Evolutionary conservation across 2,797 vertebrate genomes (phyloP).

Genomic region (Buphagus erythrorhynchus): DNA sequence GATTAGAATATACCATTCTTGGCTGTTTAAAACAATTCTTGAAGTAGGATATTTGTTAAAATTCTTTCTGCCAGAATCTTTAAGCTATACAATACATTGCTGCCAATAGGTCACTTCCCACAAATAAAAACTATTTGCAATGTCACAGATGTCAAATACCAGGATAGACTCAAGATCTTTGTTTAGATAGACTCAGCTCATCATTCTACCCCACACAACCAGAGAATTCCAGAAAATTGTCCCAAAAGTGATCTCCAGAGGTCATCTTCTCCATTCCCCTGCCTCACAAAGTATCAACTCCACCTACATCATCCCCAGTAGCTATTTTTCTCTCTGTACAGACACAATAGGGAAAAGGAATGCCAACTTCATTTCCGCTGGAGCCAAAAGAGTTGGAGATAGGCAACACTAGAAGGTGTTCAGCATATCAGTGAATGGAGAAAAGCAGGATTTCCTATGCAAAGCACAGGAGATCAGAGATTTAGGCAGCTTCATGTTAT

Average conservation of each 20-base stretch:
- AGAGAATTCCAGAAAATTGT: background rate
- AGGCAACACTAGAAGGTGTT: background rate
- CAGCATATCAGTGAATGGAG: background rate
- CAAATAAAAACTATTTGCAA: background rate
- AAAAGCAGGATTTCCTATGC: background rate
- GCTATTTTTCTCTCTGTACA: background rate
- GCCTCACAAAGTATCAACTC: background rate
- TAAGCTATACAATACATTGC: background rate
- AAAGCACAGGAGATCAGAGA: background rate
- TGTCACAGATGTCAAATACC: background rate
- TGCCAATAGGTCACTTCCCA: background rate
- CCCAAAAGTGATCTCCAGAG: background rate
- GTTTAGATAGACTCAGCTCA: background rate
- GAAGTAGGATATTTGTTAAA: background rate
- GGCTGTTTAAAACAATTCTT: background rate
- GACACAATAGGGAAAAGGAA: background rate
- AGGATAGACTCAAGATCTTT: background rate
- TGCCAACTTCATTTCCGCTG: background rate
- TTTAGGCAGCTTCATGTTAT: background rate
- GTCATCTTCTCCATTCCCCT: background rate
- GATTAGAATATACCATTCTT: background rate
- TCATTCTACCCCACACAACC: background rate
- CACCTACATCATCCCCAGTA: background rate
- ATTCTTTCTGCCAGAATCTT: background rate
- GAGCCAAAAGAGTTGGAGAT: background rate